Conservation (phyloP, 2,888 invertebrate species). For the Aelia acuminata region DNA sequence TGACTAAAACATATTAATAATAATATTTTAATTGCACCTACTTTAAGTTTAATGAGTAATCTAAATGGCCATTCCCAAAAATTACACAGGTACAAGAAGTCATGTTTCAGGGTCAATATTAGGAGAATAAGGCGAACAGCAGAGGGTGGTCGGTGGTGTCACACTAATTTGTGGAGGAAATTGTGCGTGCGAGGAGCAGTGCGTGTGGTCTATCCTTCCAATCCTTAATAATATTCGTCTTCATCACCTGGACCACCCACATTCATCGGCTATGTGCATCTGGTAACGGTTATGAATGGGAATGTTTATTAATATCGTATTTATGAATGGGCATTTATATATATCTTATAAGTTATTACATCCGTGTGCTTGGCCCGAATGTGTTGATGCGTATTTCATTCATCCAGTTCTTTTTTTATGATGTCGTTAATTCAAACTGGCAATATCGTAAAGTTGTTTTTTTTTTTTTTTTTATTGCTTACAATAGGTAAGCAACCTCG, state of each 20-base stretch:
- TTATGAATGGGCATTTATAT: conserved; percentile 20
- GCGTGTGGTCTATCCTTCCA: conserved; percentile 21
- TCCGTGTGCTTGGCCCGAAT: not conserved
- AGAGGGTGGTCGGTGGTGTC: conserved; percentile 33
- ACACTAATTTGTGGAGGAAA: conserved; percentile 32
- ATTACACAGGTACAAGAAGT: not conserved
- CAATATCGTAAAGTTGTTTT: not conserved
- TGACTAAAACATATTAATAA: too few species aligned
- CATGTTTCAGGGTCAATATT: not conserved
- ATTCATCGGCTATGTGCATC: not conserved
- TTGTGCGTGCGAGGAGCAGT: conserved; percentile 10
- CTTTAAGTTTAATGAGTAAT: too few species aligned
- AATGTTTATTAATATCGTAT: not conserved
- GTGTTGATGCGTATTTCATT: not conserved
- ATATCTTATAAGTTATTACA: not conserved
- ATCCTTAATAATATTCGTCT: conserved; percentile 4
- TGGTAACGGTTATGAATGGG: not conserved
- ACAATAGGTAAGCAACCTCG: too few species aligned
- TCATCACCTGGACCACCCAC: conserved; percentile 39
- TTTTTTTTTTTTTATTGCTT: too few species aligned
- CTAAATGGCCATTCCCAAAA: not conserved
- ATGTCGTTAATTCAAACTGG: not conserved
- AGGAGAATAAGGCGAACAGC: not conserved
- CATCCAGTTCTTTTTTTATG: not conserved
- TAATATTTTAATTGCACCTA: too few species aligned